phyloP scores from a whole-genome alignment of 2,888 invertebrate species.

The Deilephila elpenor region DNA sequence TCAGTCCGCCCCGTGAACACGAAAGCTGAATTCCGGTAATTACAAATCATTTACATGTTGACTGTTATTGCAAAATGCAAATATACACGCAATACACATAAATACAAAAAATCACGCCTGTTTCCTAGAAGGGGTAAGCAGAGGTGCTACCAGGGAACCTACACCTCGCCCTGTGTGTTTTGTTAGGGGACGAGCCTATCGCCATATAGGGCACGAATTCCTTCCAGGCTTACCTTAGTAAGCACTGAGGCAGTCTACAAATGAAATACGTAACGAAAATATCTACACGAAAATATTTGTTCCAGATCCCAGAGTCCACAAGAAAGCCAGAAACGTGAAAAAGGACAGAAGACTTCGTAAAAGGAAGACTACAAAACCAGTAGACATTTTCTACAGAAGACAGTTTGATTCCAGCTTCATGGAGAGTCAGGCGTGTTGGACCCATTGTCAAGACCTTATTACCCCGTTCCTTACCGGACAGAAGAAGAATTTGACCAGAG shows the following conservation, averaged over 20 bases:
- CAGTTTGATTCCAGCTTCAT: constrained; percentile 32
- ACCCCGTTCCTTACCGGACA: constrained; percentile 55
- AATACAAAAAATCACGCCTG: no score
- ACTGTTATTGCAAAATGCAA: no score
- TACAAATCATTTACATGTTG: no score
- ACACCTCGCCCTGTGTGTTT: no score
- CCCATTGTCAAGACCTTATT: constrained; percentile 54
- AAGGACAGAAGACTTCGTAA: not conserved
- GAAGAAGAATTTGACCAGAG: constrained; percentile 39
- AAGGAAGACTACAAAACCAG: constrained; percentile 7
- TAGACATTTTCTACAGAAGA: constrained; percentile 48
- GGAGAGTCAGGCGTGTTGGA: constrained; percentile 43
- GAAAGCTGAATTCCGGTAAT: no score
- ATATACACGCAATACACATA: no score
- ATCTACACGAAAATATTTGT: not conserved
- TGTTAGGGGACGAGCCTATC: no score
- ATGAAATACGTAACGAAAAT: not conserved
- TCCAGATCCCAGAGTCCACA: not conserved
- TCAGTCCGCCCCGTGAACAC: no score
- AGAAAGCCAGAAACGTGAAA: not conserved
- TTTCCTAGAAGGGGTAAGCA: no score
- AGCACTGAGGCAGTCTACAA: not conserved
- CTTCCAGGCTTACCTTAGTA: no score
- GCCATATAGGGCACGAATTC: no score
- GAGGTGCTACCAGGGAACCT: no score